phyloP scores from a whole-genome alignment of 2,888 invertebrate genomes.

The Meghimatium bilineatum region DNA sequence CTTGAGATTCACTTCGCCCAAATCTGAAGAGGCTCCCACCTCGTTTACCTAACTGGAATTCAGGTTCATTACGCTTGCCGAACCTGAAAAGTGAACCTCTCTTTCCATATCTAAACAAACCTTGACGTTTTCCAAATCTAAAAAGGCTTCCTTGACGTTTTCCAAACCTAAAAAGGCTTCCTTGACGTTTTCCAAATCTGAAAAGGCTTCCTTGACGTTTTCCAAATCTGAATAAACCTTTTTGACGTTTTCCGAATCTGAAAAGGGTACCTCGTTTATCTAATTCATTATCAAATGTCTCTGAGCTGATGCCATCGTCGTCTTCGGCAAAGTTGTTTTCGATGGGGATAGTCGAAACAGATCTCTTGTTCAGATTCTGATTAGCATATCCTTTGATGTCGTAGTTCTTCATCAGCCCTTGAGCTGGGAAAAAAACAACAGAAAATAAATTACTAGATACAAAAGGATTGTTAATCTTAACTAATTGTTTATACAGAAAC shows the following conservation, averaged over 20 bases:
- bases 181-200: slow-evolving; percentile 58
- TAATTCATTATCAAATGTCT: too few species aligned
- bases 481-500: too few species aligned
- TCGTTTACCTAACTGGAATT: slow-evolving; percentile 62
- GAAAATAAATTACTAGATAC: too few species aligned
- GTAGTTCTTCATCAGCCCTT: too few species aligned
- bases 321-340: too few species aligned
- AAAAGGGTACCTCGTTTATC: slow-evolving; percentile 53
- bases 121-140: slow-evolving; percentile 56
- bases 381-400: too few species aligned
- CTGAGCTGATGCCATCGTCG: too few species aligned
- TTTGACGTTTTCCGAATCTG: slow-evolving; percentile 60
- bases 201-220: slow-evolving; percentile 56
- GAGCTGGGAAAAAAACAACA: too few species aligned
- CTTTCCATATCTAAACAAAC: slow-evolving; percentile 58
- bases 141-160: slow-evolving; percentile 55
- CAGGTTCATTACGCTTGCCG: slow-evolving; percentile 56
- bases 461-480: too few species aligned
- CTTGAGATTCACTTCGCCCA: slow-evolving; percentile 48
- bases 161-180: slow-evolving; percentile 56
- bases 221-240: slow-evolving; percentile 56
- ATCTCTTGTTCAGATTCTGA: too few species aligned
- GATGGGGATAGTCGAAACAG: too few species aligned
- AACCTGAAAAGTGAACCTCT: slow-evolving; percentile 60
- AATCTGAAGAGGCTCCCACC: slow-evolving; percentile 55